Base-by-base conservation (phyloP, 1,140 invertebrate genomes). In the Anoplophora glabripennis region DNA sequence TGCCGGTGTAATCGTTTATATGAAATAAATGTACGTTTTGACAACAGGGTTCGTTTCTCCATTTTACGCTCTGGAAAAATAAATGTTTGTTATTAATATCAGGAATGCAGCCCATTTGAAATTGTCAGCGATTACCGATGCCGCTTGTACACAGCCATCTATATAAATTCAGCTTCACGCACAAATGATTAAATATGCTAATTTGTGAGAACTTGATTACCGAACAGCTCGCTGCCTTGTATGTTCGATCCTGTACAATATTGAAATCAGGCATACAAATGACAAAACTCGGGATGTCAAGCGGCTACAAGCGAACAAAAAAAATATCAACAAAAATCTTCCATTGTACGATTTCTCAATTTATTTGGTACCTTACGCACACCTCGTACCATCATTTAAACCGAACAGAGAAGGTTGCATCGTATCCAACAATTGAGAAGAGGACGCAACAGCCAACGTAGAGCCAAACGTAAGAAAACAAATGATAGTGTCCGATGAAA, bases 401-500 rank as follows among this genome's bases (percentile, higher is more conserved):
- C 33, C 14, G 15, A 28, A 48, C n/a, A 35, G 28, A 51, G 38
- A 51, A 42, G 37, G 34, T n/a, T 21, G 34, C 10, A 41, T 18
- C 17, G 40, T 14, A 48, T 42, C 41, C 46, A 44, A 18, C 44
- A 44, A 56, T 44, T 38, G 28, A 45, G 44, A 41, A 38, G 21
- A 28, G 21, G 21, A 28, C 5, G 21, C 3, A 2, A 28, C 21
- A 5, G 21, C 21, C 12, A 45, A 17, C 15, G 42, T 17, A 45
- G 42, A 45, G 42, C 15, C 15, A 45, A 45, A 45, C 42, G 42
- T 45, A 45, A 51, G 57, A 57, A 59, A 59, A 67, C 64, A 68
- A 68, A 68, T 68, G 64, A 68, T 63, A 60, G 64, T 63, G 67
- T 68, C 64, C 59, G 64, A 64, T 64, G 67, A 64, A 63, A 68